Base-by-base conservation (phyloP, 2,113 vertebrate species). In the Zosterops hypoxanthus region DNA sequence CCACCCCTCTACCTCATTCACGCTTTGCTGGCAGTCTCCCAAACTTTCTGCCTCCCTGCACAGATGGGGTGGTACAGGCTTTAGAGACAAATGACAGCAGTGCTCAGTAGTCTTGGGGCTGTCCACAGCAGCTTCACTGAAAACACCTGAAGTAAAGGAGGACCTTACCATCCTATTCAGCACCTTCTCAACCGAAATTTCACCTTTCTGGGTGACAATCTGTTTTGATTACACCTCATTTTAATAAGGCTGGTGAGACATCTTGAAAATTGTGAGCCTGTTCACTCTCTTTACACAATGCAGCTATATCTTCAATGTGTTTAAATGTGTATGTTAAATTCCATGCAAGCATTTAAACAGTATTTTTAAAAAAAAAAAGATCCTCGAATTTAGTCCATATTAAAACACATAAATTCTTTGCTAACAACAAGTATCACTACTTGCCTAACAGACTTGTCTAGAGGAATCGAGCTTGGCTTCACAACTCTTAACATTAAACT, bases 221-320 rank as follows among this genome's bases (percentile, higher is more conserved):
- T 46, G 18, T 34, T 34, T 33, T 33, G 21, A 25, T 77, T 46
- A 50, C 5, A 25, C 12, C 26, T 44, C 19, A 23, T 60, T 81
- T 56, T 81, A 44, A 9, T 11, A 46, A 50, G 15, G 28, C 20
- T 59, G 9, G 4, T 15, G 50, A 81, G 52, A n/a, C 36, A 66
- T n/a, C n/a, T 36, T 33, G 34, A 26, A 20, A 36, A 36, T 1
- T 13, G 47, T 14, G 52, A 77, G 15, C 15, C 15, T 11, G 7
- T 21, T 56, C 22, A 1, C 25, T 47, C 16, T 71, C 64, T 52
- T 71, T 14, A 56, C 4, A 2, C 9, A 28, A 29, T 5, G n/a
- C 4, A 23, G 42, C 26, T 57, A 0, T 12, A 23, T 52, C 29
- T 33, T 76, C 41, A 44, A 1, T 0, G 1, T 33, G 36, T 26